phyloP scores from a whole-genome alignment of 2,888 invertebrate species.

The Drosophila differens region DNA sequence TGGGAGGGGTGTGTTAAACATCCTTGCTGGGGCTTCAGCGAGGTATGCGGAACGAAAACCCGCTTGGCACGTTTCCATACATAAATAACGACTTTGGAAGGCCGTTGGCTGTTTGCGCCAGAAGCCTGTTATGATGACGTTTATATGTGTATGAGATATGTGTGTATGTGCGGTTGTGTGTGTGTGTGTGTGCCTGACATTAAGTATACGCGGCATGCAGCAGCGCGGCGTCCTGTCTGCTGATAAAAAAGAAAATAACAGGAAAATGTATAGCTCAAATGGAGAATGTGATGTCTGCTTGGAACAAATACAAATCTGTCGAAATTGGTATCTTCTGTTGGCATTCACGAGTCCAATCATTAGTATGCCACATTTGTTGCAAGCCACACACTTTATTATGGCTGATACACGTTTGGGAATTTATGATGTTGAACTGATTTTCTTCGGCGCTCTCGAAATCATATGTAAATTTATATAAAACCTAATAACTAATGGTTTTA shows the following conservation, averaged over 20 bases:
- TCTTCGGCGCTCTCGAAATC: not conserved
- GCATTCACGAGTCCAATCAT: conserved; percentile 45
- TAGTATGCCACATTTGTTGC: conserved; percentile 51
- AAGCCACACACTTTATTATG: conserved; percentile 28
- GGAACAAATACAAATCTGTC: conserved; percentile 20
- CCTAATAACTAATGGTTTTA: not conserved
- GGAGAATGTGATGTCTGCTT: conserved; percentile 9
- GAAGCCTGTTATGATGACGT: conserved; percentile 77
- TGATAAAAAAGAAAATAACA: conserved; percentile 17
- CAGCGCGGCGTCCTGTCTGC: conserved; percentile 41
- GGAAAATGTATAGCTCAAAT: conserved; percentile 33
- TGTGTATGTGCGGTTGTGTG: conserved; percentile 18
- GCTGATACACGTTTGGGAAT: conserved; percentile 37
- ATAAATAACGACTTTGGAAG: conserved; percentile 80
- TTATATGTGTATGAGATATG: conserved; percentile 40
- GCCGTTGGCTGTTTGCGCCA: conserved; percentile 54
- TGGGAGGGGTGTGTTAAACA: not conserved
- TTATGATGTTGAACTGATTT: conserved; percentile 34
- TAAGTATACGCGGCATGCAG: conserved; percentile 76
- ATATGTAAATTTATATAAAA: conserved; percentile 34
- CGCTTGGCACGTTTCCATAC: conserved; percentile 72
- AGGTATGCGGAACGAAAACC: conserved; percentile 47
- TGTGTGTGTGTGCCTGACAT: conserved; percentile 63
- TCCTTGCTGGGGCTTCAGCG: not conserved
- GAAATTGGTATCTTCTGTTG: conserved; percentile 38